phyloP scores from a whole-genome alignment of 1,140 invertebrate species.

The Eriocheir sinensis region DNA sequence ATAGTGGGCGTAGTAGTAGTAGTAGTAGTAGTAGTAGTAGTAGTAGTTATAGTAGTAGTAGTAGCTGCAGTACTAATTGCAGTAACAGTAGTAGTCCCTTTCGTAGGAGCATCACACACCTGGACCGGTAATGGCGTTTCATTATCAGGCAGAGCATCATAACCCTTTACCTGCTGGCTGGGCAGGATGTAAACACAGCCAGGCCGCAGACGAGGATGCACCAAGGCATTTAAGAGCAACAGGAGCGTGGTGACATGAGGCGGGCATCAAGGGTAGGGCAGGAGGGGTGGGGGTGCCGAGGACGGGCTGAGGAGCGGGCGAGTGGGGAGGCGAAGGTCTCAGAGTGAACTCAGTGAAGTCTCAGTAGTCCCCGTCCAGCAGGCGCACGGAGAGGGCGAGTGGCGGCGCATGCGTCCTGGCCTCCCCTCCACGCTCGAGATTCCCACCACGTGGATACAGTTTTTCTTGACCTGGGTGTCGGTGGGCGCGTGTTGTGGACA shows the following conservation, averaged over 20 bases:
- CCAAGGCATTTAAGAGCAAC: not conserved
- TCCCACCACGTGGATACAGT: slow-evolving; percentile 51
- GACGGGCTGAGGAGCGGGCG: not conserved
- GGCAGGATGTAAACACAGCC: not conserved
- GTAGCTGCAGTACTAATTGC: not conserved
- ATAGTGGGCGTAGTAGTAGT: not conserved
- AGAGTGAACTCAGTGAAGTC: slow-evolving; percentile 2
- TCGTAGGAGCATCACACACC: not conserved
- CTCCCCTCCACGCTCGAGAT: slow-evolving; percentile 15
- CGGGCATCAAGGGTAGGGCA: not conserved
- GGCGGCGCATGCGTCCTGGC: slow-evolving; percentile 7
- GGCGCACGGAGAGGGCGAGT: slow-evolving; percentile 50
- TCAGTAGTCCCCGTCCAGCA: slow-evolving; percentile 60
- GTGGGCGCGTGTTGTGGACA: not conserved
- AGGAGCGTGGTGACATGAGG: not conserved
- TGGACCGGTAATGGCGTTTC: not conserved
- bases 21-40: slow-evolving; percentile 46
- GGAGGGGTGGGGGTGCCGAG: not conserved
- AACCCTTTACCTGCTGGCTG: no score
- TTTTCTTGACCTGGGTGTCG: not conserved
- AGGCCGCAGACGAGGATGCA: not conserved
- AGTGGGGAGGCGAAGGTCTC: not conserved
- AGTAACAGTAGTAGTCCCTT: slow-evolving; percentile 12
- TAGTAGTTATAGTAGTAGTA: slow-evolving; percentile 25
- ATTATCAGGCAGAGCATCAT: not conserved